Conservation (phyloP, 1,140 invertebrate genomes). For the Zaprionus ghesquierei region DNA sequence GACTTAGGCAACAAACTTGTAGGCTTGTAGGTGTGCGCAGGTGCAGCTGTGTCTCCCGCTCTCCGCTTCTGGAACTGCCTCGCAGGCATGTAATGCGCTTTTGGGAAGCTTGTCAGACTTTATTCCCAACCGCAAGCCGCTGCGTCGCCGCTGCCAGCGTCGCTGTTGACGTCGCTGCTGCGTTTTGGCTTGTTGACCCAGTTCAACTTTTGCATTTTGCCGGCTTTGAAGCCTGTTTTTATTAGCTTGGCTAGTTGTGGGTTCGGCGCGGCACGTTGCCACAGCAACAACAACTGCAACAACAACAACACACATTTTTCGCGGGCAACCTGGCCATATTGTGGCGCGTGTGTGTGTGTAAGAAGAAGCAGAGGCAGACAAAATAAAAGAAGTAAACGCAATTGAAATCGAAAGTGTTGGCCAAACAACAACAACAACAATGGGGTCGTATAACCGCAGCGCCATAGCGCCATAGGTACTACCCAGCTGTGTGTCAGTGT, state of each 20-base stretch:
- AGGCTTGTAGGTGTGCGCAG: background rate
- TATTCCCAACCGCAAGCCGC: conserved; percentile 16
- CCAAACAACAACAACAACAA: conserved; percentile 32
- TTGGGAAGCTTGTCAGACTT: background rate
- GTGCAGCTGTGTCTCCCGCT: background rate
- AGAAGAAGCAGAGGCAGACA: conserved; percentile 10
- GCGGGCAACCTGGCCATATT: conserved; percentile 49
- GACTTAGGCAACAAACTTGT: conserved; percentile 74
- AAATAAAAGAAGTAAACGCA: conserved; percentile 61
- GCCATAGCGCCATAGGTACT: background rate
- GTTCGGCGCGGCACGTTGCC: conserved; percentile 22
- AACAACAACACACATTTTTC: conserved; percentile 41
- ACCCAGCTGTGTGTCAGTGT: conserved; percentile 5
- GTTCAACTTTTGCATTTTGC: conserved; percentile 82
- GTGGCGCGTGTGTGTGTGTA: conserved; percentile 22
- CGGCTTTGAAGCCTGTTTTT: conserved; percentile 76
- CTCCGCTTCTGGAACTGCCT: conserved; percentile 14
- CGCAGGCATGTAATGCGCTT: background rate
- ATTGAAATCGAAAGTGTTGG: conserved; percentile 78
- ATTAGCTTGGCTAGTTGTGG: conserved; percentile 67
- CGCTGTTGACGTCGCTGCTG: conserved; percentile 35
- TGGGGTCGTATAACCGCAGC: conserved; percentile 7
- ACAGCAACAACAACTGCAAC: conserved; percentile 30
- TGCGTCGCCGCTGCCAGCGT: conserved; percentile 17
- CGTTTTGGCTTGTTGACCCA: conserved; percentile 81